Evolutionary conservation across 2,888 invertebrate genomes (phyloP).

Genomic region (Tineola bisselliella): DNA sequence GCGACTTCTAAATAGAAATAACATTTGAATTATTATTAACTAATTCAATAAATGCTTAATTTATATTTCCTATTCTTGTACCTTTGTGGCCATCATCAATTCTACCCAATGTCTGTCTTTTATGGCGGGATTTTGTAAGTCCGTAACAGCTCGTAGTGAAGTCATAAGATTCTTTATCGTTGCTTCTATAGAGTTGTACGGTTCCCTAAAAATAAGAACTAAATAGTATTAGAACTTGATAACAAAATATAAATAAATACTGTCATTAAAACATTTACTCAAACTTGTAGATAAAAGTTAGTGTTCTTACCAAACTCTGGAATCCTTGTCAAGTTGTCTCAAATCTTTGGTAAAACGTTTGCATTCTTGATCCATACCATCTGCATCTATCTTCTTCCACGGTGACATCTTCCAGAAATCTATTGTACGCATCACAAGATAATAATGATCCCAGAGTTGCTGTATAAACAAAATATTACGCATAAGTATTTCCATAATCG

Average conservation of each 20-base stretch:
- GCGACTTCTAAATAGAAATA: constrained; percentile 39
- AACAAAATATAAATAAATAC: too few species aligned
- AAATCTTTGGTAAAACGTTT: constrained; percentile 91
- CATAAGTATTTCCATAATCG: too few species aligned
- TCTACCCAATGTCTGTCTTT: constrained; percentile 94
- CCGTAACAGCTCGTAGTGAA: constrained; percentile 90
- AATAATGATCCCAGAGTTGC: constrained; percentile 90
- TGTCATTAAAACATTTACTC: too few species aligned
- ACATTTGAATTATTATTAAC: background rate
- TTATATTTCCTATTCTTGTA: constrained; percentile 26
- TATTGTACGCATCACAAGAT: constrained; percentile 81
- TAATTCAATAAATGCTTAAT: too few species aligned
- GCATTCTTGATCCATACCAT: constrained; percentile 93
- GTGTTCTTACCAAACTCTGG: constrained; percentile 72
- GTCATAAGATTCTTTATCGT: constrained; percentile 93
- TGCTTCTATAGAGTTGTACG: constrained; percentile 81
- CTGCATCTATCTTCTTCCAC: constrained; percentile 95
- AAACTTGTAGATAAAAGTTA: too few species aligned
- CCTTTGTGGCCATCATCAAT: constrained; percentile 91
- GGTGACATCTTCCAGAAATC: constrained; percentile 93
- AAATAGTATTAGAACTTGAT: too few species aligned
- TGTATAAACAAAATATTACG: constrained; percentile 27
- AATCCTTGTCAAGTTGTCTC: constrained; percentile 81
- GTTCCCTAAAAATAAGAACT: constrained; percentile 65
- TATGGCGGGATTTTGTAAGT: constrained; percentile 94